A percentile compares a stretch with the other conserved stretches of the same genome.
phyloP scores from a whole-genome alignment of 2,113 vertebrate genomes.

The Cichladusa arquata region DNA sequence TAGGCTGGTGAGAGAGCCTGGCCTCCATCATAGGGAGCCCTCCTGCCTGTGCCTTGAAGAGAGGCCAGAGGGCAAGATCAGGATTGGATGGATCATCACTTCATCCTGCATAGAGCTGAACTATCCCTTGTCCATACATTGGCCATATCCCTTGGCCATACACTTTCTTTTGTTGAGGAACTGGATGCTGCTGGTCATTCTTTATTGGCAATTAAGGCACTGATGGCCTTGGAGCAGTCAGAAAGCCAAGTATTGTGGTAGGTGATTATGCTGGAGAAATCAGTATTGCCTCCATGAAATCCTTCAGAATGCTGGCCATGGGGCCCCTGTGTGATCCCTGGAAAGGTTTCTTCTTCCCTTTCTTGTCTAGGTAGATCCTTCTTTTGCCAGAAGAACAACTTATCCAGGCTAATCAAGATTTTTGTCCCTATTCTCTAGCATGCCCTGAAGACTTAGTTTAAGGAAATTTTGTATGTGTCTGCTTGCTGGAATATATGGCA shows the following conservation, averaged over 20 bases:
- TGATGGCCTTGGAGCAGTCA: background rate
- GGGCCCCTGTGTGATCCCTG: rapidly evolving
- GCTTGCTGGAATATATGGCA: background rate
- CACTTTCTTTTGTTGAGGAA: background rate
- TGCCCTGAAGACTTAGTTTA: background rate
- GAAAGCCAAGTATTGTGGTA: background rate
- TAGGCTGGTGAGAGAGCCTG: background rate
- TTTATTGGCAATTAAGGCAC: background rate
- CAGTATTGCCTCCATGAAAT: background rate
- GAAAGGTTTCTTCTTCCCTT: background rate
- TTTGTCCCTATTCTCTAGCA: background rate
- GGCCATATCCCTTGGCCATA: no score
- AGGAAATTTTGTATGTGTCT: background rate
- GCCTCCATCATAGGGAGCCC: background rate
- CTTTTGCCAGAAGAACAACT: background rate
- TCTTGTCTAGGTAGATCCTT: background rate
- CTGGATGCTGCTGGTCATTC: background rate
- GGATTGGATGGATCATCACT: background rate
- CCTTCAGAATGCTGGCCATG: background rate
- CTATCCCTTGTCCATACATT: background rate
- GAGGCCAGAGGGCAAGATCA: background rate
- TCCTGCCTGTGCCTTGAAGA: background rate
- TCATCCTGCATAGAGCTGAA: background rate
- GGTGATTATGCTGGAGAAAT: background rate
- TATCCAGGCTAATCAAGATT: background rate